Conservation (phyloP, 2,113 vertebrate genomes). For the Platichthys stellatus region DNA sequence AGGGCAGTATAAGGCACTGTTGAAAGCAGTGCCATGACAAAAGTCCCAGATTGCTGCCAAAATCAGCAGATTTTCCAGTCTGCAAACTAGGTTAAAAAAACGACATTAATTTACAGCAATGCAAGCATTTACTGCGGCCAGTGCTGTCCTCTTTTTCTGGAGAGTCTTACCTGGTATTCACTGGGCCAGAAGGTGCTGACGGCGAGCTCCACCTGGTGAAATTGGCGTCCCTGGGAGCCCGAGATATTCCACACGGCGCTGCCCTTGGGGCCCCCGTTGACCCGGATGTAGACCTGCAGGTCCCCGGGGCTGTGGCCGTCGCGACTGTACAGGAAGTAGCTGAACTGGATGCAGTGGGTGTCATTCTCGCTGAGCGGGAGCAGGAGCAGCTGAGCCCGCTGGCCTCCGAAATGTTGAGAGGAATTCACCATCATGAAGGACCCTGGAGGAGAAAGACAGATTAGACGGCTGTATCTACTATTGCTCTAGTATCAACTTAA, state of each 20-base stretch:
- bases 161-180: slow-evolving; percentile 90
- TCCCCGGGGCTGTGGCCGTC: slow-evolving; percentile 92
- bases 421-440: slow-evolving; percentile 96
- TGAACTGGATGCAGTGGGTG: slow-evolving; percentile 98
- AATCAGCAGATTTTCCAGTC: background rate
- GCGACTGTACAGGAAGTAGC: slow-evolving; percentile 94
- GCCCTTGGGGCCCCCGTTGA: slow-evolving; percentile 89
- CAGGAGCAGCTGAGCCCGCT: slow-evolving; percentile 89
- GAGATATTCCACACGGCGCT: slow-evolving; percentile 92
- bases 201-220: slow-evolving; percentile 95
- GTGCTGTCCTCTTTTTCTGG: background rate
- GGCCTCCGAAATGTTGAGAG: slow-evolving; percentile 88
- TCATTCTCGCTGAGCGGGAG: slow-evolving; percentile 95
- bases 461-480: background rate
- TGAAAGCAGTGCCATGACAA: background rate
- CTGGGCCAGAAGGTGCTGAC: slow-evolving; percentile 98
- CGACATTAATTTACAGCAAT: background rate
- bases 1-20: background rate
- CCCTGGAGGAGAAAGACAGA: slow-evolving; percentile 73
- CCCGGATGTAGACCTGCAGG: slow-evolving; percentile 88
- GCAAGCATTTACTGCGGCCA: background rate
- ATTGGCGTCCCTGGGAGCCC: slow-evolving; percentile 90
- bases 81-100: background rate
- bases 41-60: background rate
- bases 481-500: background rate